Base-by-base conservation (phyloP, 2,113 vertebrate species). In the Indicator indicator region DNA sequence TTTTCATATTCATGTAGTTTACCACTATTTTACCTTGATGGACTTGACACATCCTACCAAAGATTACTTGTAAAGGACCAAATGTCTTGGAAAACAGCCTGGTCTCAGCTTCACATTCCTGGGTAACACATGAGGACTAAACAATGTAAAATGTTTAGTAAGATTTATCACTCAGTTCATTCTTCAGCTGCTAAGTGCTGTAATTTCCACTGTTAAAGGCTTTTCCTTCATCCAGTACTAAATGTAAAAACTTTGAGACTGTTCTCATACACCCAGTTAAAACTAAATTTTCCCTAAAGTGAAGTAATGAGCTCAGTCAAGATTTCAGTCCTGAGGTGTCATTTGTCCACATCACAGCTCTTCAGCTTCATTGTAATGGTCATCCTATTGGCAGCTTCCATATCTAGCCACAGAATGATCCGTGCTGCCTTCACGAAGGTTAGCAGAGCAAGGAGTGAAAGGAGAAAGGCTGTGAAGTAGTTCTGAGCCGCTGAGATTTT, bases 131-230 rank as follows among this genome's bases (percentile, higher is more conserved):
- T n/a, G 48, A 81, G 16, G 24, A 80, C 62, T 71, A 55, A 91
- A 69, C 2, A 33, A 4, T 10, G 7, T 71, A 36, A 74, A 1
- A 62, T 36, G 16, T 54, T 73, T 42, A 74, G 13, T 64, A 79
- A 74, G 63, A 75, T 44, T 69, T 91, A 75, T 27, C 36, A 38
- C 28, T 71, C 16, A 69, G 17, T 60, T 88, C 69, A 54, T 44
- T 74, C 23, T 81, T 86, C 64, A 74, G 42, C 18, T 83, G 86
- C 32, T 67, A 87, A 91, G 19, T 73, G 13, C 38, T 33, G 21
- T 55, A 72, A 63, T 86, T 96, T 90, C 68, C 44, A 89, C 87
- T 87, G 75, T 73, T 75, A 84, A 92, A 92, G 26, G 15, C 4
- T 83, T 80, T 86, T 63, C 11, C 48, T 93, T 94, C 60, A 75